A percentile compares a stretch with the other conserved stretches of the same genome.
Evolutionary conservation across 2,113 vertebrate genomes (phyloP).

Genomic region (Meles meles): DNA sequence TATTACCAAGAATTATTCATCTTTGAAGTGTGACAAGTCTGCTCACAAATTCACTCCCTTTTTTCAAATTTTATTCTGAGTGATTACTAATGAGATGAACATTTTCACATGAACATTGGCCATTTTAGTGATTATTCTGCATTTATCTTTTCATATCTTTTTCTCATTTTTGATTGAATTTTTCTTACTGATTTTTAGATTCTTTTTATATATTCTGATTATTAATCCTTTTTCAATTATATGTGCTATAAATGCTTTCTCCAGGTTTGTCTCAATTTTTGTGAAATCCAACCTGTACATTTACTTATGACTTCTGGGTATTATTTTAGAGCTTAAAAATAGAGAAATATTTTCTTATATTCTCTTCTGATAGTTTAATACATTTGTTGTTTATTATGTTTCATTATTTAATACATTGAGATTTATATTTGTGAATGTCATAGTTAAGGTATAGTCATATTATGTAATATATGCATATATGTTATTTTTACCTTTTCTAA

Average conservation of each 20-base stretch:
- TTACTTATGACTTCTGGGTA: background rate
- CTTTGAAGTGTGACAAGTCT: background rate
- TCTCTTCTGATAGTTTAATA: slow-evolving; percentile 4
- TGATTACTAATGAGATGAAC: slow-evolving; percentile 11
- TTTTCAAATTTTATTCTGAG: background rate
- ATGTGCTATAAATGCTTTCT: background rate
- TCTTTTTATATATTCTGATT: background rate
- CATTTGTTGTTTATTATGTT: slow-evolving; percentile 1
- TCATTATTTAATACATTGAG: background rate
- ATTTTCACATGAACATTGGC: background rate
- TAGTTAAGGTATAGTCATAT: background rate
- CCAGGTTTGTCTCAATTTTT: background rate
- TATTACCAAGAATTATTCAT: background rate
- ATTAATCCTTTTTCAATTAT: background rate
- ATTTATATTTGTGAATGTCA: slow-evolving; percentile 26
- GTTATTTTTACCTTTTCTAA: slow-evolving; percentile 25
- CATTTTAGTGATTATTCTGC: background rate
- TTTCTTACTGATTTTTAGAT: background rate
- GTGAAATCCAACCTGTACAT: background rate
- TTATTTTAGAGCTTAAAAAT: slow-evolving; percentile 20
- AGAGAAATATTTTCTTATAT: background rate
- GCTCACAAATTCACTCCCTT: background rate
- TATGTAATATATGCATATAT: background rate
- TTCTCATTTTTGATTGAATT: background rate
- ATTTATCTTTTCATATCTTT: background rate